Percentiles rank a stretch among this genome's conserved stretches.
phyloP scores from a whole-genome alignment of 2,113 vertebrate genomes.

The Tenrec ecaudatus region DNA sequence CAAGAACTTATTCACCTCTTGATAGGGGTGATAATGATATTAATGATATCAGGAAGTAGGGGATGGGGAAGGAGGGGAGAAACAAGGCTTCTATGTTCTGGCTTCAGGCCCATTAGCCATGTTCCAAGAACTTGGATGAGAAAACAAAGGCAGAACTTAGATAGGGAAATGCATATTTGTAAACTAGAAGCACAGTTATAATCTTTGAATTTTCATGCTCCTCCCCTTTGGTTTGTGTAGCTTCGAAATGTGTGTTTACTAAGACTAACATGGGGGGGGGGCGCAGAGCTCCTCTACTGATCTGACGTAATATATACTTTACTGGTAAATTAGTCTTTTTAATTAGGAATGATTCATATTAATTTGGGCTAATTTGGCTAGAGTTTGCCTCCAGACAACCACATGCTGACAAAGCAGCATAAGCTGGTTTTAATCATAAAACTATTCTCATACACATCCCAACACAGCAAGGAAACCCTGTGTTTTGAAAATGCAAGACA shows the following conservation, averaged over 20 bases:
- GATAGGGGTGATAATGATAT: background rate
- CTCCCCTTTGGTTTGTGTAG: constrained; percentile 15
- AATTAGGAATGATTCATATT: constrained; percentile 67
- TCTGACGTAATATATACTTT: constrained; percentile 28
- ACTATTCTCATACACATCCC: constrained; percentile 31
- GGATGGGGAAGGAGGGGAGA: too few relatives aligned
- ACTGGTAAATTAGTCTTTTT: constrained; percentile 61
- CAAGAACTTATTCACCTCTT: background rate
- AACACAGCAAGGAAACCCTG: constrained; percentile 1
- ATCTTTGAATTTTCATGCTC: background rate
- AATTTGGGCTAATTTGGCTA: constrained; percentile 64
- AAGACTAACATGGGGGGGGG: constrained; percentile 40
- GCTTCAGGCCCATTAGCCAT: background rate
- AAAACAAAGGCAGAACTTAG: constrained; percentile 35
- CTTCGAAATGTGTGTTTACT: constrained; percentile 61
- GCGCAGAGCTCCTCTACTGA: constrained; percentile 25
- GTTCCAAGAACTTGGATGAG: constrained; percentile 40
- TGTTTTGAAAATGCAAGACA: constrained; percentile 38
- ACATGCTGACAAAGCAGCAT: constrained; percentile 60
- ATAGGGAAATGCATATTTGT: constrained; percentile 23
- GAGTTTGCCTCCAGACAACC: constrained; percentile 65
- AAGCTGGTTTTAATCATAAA: constrained; percentile 65
- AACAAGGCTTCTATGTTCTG: background rate
- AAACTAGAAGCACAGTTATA: background rate
- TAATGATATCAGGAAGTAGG: constrained; percentile 35